phyloP scores from a whole-genome alignment of 2,888 invertebrate genomes.

The Xylophagus ater region DNA sequence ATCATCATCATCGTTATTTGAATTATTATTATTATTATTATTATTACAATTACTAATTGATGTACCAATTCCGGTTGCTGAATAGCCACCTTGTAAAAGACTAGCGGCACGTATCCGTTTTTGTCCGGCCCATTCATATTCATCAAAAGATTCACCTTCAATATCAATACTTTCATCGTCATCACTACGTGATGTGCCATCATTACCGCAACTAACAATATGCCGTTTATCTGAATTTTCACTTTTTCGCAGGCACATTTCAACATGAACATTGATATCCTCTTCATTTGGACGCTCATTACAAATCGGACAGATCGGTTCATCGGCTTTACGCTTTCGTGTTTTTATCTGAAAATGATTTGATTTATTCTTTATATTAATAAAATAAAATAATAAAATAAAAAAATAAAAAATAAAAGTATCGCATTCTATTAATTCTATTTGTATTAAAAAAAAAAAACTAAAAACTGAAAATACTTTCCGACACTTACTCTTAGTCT shows the following conservation, averaged over 20 bases:
- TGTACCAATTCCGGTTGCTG: slow-evolving; percentile 41
- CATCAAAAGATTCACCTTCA: slow-evolving; percentile 58
- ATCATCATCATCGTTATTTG: slow-evolving; percentile 31
- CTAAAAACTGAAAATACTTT: too few relatives aligned
- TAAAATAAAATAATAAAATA: neutral
- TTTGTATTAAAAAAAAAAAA: too few relatives aligned
- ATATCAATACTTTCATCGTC: slow-evolving; percentile 62
- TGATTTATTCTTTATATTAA: slow-evolving; percentile 1
- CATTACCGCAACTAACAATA: slow-evolving; percentile 10
- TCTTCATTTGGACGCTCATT: slow-evolving; percentile 53
- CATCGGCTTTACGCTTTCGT: slow-evolving; percentile 53
- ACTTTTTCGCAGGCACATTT: slow-evolving; percentile 51
- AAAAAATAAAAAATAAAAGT: neutral
- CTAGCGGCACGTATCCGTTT: slow-evolving; percentile 65
- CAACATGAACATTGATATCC: slow-evolving; percentile 63
- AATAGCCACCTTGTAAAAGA: slow-evolving; percentile 54
- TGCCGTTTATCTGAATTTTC: slow-evolving; percentile 27
- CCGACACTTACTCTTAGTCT: slow-evolving; percentile 42
- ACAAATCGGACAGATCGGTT: slow-evolving; percentile 70
- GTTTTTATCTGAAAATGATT: slow-evolving; percentile 42
- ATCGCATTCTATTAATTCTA: neutral
- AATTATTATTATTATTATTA: slow-evolving; percentile 25
- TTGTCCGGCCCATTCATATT: slow-evolving; percentile 89
- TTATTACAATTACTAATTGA: slow-evolving; percentile 22
- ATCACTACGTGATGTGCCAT: slow-evolving; percentile 28